phyloP scores from a whole-genome alignment of 1,140 invertebrate genomes.

The Calephelis virginiensis region DNA sequence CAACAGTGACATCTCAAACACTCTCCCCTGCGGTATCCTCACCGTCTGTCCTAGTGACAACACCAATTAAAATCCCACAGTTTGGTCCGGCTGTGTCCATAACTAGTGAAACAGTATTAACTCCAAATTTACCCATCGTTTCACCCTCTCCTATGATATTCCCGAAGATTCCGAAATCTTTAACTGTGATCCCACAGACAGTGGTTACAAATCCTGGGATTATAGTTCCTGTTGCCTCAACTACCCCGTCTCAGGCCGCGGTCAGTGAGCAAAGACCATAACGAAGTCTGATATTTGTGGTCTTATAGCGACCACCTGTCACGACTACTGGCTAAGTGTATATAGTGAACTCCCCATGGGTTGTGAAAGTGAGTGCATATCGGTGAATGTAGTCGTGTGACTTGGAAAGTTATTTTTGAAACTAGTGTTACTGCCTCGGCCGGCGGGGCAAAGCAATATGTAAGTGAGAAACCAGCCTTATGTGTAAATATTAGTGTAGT shows the following conservation, averaged over 20 bases:
- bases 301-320: constrained; percentile 46
- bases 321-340: constrained; percentile 21
- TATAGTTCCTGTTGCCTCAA: constrained; percentile 39
- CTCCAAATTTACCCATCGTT: constrained; percentile 34
- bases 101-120: constrained; percentile 42
- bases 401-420: constrained; percentile 41
- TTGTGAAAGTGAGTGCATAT: constrained; percentile 23
- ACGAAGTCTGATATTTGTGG: constrained; percentile 56
- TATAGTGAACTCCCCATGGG: constrained; percentile 14
- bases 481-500: constrained; percentile 70
- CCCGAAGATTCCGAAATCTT: constrained; percentile 87
- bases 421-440: constrained; percentile 40
- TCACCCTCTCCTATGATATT: constrained; percentile 52
- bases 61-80: constrained; percentile 50
- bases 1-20: constrained; percentile 57
- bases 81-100: constrained; percentile 51
- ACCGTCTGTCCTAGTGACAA: constrained; percentile 44
- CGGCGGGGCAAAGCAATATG: constrained; percentile 40
- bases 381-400: constrained; percentile 29
- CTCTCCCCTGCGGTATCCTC: constrained; percentile 36
- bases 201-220: constrained; percentile 78
- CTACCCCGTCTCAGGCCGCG: constrained; percentile 24
- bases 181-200: constrained; percentile 86
- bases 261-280: constrained; percentile 49
- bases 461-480: constrained; percentile 72